phyloP scores from a whole-genome alignment of 1,140 invertebrate species.

The Calliphora vicina region DNA sequence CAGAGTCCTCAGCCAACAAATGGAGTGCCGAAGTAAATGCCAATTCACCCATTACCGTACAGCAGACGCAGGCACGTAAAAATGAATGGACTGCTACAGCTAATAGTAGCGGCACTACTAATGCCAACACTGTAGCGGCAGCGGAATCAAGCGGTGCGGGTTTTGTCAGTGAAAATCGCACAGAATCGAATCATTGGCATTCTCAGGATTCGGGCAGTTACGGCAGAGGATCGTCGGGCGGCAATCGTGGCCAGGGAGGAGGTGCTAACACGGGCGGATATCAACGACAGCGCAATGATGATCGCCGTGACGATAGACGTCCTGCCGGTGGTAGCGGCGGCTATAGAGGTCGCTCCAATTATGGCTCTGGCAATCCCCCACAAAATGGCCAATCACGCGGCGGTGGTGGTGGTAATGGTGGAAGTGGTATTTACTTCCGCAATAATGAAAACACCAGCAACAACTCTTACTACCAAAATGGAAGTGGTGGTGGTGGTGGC shows the following conservation, averaged over 20 bases:
- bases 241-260: not conserved
- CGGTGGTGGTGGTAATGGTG: constrained; percentile 44
- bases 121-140: not conserved
- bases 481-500: constrained; percentile 38
- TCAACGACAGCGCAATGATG: constrained; percentile 40
- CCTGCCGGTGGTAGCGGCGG: constrained; percentile 40
- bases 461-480: constrained; percentile 49
- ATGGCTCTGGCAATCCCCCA: constrained; percentile 45
- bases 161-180: constrained; percentile 39
- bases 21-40: constrained; percentile 61
- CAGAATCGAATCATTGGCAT: constrained; percentile 55
- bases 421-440: constrained; percentile 53
- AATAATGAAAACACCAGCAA: constrained; percentile 50
- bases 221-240: constrained; percentile 37
- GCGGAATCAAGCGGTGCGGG: constrained; percentile 41
- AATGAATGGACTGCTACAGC: constrained; percentile 52
- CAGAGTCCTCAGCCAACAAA: constrained; percentile 48
- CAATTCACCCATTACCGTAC: constrained; percentile 44
- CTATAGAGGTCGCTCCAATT: constrained; percentile 47
- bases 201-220: constrained; percentile 46
- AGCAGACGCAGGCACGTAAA: constrained; percentile 42
- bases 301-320: constrained; percentile 44
- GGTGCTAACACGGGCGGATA: constrained; percentile 38
- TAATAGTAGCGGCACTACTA: not conserved
- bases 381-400: constrained; percentile 48